These are phyloP conservation scores for Pachyseris speciosa DNA, from an alignment of 64 coral and sea anemone species.

Conservation along the genomic window DNA sequence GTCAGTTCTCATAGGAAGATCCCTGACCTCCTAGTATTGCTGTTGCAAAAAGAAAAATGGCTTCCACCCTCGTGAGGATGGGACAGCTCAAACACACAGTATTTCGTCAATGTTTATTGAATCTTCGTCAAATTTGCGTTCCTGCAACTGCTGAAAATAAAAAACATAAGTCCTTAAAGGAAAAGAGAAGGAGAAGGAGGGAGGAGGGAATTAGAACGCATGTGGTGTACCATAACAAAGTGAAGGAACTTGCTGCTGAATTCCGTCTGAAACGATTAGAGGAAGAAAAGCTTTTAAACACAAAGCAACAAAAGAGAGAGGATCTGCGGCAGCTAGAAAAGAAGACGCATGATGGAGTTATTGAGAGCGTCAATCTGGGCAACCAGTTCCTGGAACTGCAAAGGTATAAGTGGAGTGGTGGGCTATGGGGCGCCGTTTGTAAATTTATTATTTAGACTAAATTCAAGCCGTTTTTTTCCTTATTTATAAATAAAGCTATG, in stretches of 20 bases:
- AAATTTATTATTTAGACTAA: background rate
- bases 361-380: slow-evolving; percentile 73
- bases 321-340: slow-evolving; percentile 60
- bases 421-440: background rate
- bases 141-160: background rate
- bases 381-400: slow-evolving; percentile 58
- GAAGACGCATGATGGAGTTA: slow-evolving; percentile 66
- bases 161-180: background rate
- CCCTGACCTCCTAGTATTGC: background rate
- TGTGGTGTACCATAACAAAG: slow-evolving; percentile 47
- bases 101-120: background rate
- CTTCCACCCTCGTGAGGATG: background rate
- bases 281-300: slow-evolving; percentile 42
- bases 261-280: slow-evolving; percentile 76
- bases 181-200: slow-evolving; percentile 29
- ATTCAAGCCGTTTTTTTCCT: too few relatives aligned
- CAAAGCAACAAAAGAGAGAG: slow-evolving; percentile 75
- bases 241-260: slow-evolving; percentile 52
- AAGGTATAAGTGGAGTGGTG: slow-evolving; percentile 34
- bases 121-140: background rate
- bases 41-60: background rate
- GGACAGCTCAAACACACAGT: background rate
- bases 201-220: slow-evolving; percentile 53
- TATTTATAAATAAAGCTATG: too few relatives aligned
- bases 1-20: too few relatives aligned